Evolutionary conservation across 2,797 vertebrate species (phyloP).

Genomic region (Onychomys torridus): DNA sequence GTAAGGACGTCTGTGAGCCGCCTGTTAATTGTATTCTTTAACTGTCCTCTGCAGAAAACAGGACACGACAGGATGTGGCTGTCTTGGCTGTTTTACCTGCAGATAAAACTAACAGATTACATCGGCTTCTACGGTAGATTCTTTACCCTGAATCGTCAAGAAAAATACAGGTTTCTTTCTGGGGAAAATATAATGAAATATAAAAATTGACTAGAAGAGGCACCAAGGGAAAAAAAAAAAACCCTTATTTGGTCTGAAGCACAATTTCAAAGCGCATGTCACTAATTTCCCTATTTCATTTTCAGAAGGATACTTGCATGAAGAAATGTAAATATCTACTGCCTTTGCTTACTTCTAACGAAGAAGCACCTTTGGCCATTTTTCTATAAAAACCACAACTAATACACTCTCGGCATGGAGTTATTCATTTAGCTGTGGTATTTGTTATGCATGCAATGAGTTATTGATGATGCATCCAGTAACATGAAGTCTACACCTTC

Average conservation of each 20-base stretch:
- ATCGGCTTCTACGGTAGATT: constrained; percentile 41
- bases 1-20: constrained; percentile 54
- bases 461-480: not conserved
- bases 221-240: not conserved
- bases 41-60: constrained; percentile 63
- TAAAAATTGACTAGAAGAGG: not conserved
- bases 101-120: constrained; percentile 41
- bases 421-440: not conserved
- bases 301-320: constrained; percentile 7
- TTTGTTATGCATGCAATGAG: not conserved
- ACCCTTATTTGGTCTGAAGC: not conserved
- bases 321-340: not conserved
- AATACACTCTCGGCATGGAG: not conserved
- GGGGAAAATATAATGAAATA: not conserved
- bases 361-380: constrained; percentile 45
- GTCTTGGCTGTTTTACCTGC: constrained; percentile 20
- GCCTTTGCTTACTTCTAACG: not conserved
- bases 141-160: not conserved
- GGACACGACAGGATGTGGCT: not conserved
- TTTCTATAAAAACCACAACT: not conserved
- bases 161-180: constrained; percentile 13
- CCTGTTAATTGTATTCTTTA: constrained; percentile 55
- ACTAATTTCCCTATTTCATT: constrained; percentile 25
- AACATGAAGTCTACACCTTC: not conserved
- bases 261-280: constrained; percentile 3